These are phyloP conservation scores for Turritopsis rubra DNA, from an alignment of 30 jellyfish, hydroid and myxozoan species.

Conservation along the genomic window DNA sequence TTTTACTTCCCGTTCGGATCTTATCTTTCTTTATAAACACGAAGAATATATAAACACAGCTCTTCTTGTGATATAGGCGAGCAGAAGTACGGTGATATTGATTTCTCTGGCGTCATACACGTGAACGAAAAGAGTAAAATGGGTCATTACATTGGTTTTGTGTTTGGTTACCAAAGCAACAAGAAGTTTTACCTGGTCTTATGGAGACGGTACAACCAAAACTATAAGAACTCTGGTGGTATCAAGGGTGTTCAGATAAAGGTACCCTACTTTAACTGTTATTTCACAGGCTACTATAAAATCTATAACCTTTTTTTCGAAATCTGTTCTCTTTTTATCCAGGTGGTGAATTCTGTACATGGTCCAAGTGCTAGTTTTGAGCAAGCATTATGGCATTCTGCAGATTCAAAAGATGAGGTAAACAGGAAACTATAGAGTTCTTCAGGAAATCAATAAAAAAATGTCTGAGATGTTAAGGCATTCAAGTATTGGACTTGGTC, in stretches of 20 bases:
- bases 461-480: too few species aligned
- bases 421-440: neutral
- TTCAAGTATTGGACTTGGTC: too few species aligned
- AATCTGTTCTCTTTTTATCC: too few species aligned
- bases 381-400: slow-evolving; percentile 71
- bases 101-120: slow-evolving; percentile 48
- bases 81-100: slow-evolving; percentile 62
- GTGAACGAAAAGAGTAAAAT: slow-evolving; percentile 41
- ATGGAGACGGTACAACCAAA: slow-evolving; percentile 51
- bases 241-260: slow-evolving; percentile 51
- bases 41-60: too few species aligned
- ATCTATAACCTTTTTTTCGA: neutral
- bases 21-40: too few species aligned
- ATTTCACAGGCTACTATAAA: neutral
- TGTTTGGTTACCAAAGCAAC: slow-evolving; percentile 73
- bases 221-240: slow-evolving; percentile 47
- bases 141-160: slow-evolving; percentile 47
- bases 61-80: slow-evolving; percentile 38
- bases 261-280: slow-evolving; percentile 41
- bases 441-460: too few species aligned
- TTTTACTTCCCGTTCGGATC: too few species aligned
- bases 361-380: slow-evolving; percentile 62
- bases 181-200: slow-evolving; percentile 42
- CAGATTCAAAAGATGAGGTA: slow-evolving; percentile 67
- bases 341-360: neutral